Evolutionary conservation across 2,797 vertebrate species (phyloP), one percentile per base, ranked within the genome.

Genomic region (Spinus olivaceus): DNA sequence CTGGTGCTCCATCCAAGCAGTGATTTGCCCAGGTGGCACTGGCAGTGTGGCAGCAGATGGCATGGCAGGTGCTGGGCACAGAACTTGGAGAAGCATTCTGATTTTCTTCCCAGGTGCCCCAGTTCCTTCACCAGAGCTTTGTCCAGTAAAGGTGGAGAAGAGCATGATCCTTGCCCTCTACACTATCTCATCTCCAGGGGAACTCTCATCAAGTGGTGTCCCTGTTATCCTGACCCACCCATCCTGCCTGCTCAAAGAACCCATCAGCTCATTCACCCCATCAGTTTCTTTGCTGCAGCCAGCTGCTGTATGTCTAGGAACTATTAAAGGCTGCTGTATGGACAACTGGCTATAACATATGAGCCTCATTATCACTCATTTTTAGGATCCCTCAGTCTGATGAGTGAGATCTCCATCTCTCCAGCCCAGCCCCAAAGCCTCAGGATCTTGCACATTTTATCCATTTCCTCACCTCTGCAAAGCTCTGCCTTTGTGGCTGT

Each of bases 31-130:
- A 96, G 94, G 95, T 95, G 94, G 95, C 60, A 27, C 44, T 74
- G 92, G 89, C n/a, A 79, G 85, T 67, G 85, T 67, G 87, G 65
- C 79, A 76, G 92, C 95, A 96, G 94, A 96, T 96, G 95, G 95
- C 71, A 53, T 47, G 83, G 90, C 96, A 96, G 95, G 94, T 96
- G 95, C 89, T 73, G n/a, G 87, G 61, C 82, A 86, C 54, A 86
- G 70, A 79, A 91, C n/a, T 1, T 95, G 77, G 63, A 88, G 85
- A 77, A 79, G 9, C 17, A 39, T 66, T 90, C 81, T 86, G 22
- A 57, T 79, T 90, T 57, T 70, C 66, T 70, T 88, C 91, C 16
- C 49, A 39, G 53, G 44, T 92, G 92, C 23, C 85, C 90, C 85
- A 91, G 51, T 88, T 95, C 77, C 70, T 91, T 83, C 66, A 83